Evolutionary conservation across 2,888 invertebrate genomes (phyloP).

Genomic region (Pollenia amentaria): DNA sequence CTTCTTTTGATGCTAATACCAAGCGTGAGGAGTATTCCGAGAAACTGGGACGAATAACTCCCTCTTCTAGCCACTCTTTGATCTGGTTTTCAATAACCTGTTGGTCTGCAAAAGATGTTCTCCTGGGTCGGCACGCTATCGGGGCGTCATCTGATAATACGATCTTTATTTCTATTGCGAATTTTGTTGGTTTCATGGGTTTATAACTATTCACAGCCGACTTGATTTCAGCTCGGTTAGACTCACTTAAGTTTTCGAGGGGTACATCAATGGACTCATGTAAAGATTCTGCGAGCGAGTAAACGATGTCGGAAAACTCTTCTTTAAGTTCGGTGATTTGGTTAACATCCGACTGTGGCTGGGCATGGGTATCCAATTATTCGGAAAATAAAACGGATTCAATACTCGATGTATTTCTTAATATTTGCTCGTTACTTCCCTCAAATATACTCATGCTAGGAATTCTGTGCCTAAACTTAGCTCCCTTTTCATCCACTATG

Average conservation of each 20-base stretch:
- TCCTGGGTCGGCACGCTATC: background rate
- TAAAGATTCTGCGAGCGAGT: too few species aligned
- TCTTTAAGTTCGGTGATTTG: constrained; percentile 6
- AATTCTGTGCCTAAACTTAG: background rate
- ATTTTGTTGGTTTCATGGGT: background rate
- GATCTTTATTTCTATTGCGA: background rate
- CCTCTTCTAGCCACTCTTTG: background rate
- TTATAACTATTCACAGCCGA: too few species aligned
- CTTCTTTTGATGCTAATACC: background rate
- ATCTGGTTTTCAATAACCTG: background rate
- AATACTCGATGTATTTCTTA: background rate
- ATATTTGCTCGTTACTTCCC: background rate
- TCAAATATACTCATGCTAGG: background rate
- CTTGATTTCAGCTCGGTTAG: background rate
- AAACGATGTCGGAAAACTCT: background rate
- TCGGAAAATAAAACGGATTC: background rate
- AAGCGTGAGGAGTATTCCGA: background rate
- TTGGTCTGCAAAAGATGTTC: too few species aligned
- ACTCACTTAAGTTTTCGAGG: too few species aligned
- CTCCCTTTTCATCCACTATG: too few species aligned
- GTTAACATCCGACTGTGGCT: background rate
- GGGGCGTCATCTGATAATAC: constrained; percentile 8
- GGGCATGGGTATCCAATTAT: background rate
- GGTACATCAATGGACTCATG: too few species aligned
- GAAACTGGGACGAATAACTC: background rate